Evolutionary conservation across 2,797 vertebrate genomes (phyloP).

Genomic region (Eutrigla gurnardus): DNA sequence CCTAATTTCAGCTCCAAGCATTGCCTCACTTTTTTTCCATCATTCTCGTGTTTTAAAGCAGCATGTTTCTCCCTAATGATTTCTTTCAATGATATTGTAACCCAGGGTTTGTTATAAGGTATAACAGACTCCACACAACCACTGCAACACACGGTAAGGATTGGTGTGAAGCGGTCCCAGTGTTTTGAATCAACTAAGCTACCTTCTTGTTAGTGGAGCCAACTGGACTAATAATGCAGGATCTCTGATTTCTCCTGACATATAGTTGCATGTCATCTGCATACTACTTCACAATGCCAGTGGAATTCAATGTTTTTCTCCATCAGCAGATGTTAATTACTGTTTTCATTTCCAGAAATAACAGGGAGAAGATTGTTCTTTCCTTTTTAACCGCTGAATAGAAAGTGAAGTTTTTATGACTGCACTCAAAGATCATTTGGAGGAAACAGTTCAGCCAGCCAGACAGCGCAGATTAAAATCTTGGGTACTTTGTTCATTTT

Average conservation of each 20-base stretch:
- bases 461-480: constrained; percentile 26
- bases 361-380: not conserved
- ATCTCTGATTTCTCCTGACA: not conserved
- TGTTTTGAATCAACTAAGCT: not conserved
- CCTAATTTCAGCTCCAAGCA: not conserved
- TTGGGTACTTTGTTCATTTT: constrained; percentile 31
- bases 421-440: constrained; percentile 15
- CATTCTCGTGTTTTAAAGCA: not conserved
- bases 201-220: not conserved
- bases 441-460: constrained; percentile 20
- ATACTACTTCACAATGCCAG: not conserved
- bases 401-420: constrained; percentile 24
- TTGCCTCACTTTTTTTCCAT: not conserved
- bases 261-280: constrained; percentile 11
- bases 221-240: not conserved
- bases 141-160: not conserved
- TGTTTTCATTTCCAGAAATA: constrained; percentile 13
- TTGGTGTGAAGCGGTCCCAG: not conserved
- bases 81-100: not conserved
- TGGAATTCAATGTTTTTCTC: not conserved
- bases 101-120: not conserved
- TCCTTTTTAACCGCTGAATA: constrained; percentile 9
- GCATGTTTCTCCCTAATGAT: not conserved
- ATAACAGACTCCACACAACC: not conserved
- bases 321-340: not conserved